A percentile compares a stretch with the other conserved stretches of the same genome.
phyloP scores from a whole-genome alignment of 1,140 invertebrate genomes.

The Nasonia longicornis region DNA sequence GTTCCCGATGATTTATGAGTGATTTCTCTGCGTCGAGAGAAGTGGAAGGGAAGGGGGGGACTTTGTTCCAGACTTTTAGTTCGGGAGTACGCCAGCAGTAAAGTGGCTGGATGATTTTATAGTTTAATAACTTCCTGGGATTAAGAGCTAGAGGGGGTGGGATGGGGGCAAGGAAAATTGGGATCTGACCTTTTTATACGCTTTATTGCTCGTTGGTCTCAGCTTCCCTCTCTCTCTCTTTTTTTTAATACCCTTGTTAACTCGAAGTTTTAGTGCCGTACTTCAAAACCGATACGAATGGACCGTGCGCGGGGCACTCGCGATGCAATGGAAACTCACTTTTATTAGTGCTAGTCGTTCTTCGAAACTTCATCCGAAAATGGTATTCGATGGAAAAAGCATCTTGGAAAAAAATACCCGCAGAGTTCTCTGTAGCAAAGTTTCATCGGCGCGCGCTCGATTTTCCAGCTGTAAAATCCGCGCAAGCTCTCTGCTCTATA shows the following conservation, averaged over 20 bases:
- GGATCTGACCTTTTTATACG: neutral
- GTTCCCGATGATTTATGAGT: conserved; percentile 4
- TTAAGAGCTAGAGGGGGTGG: neutral
- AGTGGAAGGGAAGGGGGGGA: neutral
- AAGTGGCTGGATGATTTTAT: conserved; percentile 32
- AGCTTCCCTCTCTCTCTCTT: no score
- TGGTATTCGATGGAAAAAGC: neutral
- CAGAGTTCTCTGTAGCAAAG: neutral
- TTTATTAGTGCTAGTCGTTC: neutral
- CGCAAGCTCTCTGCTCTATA: conserved; percentile 15
- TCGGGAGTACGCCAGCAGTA: conserved; percentile 1
- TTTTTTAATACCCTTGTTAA: conserved; percentile 1
- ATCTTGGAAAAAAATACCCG: neutral
- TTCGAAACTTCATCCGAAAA: neutral
- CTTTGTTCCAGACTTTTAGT: conserved; percentile 30
- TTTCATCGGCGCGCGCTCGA: neutral
- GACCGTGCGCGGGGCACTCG: neutral
- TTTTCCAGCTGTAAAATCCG: neutral
- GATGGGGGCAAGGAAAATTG: neutral
- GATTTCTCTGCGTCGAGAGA: neutral
- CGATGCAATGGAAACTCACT: neutral
- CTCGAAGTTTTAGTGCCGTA: neutral
- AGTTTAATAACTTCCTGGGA: conserved; percentile 23
- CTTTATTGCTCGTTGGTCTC: neutral
- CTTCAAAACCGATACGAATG: neutral